A percentile compares a stretch with the other conserved stretches of the same genome.
Conservation (phyloP, 2,888 invertebrate genomes). For the Lasioglossum lativentre region DNA sequence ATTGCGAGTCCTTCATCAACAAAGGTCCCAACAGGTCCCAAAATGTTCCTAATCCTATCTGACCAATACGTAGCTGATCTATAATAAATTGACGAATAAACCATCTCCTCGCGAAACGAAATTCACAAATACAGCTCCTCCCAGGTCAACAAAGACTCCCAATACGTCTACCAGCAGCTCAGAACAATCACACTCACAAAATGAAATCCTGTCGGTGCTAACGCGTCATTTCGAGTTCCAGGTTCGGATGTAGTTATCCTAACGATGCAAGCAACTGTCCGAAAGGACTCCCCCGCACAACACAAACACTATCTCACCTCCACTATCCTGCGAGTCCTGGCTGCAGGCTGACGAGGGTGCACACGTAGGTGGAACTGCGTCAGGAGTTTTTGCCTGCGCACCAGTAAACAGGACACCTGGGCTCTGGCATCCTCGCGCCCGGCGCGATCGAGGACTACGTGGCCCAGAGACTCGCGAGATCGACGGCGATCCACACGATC, state of each 20-base stretch:
- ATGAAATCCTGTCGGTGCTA: not conserved
- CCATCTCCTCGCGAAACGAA: not conserved
- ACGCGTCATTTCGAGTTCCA: not conserved
- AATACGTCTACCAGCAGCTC: not conserved
- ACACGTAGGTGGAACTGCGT: not conserved
- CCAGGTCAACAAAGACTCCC: not conserved
- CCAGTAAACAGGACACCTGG: not conserved
- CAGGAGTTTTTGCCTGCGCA: not conserved
- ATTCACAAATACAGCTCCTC: not conserved
- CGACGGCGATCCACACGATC: not conserved
- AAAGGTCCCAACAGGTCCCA: not conserved
- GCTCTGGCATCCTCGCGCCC: slow-evolving; percentile 23
- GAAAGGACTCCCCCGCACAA: slow-evolving; percentile 18
- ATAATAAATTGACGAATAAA: not conserved
- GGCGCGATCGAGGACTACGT: slow-evolving; percentile 1
- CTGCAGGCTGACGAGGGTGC: not conserved
- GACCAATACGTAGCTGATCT: not conserved
- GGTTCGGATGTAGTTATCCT: not conserved
- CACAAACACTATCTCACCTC: slow-evolving; percentile 32
- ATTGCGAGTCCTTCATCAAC: not conserved
- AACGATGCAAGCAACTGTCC: slow-evolving; percentile 17
- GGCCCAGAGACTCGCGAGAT: slow-evolving; percentile 19
- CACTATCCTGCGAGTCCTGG: not conserved
- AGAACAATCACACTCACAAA: not conserved
- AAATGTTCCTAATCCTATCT: not conserved